Evolutionary conservation across 2,797 vertebrate genomes (phyloP).

Genomic region (Enteromius trimaculatus): DNA sequence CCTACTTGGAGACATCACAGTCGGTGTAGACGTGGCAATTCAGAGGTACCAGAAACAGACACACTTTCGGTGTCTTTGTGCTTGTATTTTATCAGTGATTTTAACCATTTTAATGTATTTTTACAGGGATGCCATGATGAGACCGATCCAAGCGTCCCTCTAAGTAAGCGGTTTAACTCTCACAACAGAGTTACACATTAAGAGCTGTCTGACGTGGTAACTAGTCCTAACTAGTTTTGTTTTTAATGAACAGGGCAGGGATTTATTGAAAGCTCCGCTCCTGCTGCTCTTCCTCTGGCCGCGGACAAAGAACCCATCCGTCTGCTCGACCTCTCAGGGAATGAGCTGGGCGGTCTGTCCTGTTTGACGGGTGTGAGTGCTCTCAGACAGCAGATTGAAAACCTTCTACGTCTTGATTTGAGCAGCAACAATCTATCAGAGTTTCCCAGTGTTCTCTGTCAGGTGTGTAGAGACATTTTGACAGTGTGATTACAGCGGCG

Average conservation of each 20-base stretch:
- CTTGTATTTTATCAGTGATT: background rate
- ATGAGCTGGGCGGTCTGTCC: conserved; percentile 87
- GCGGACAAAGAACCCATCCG: conserved; percentile 86
- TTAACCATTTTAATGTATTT: background rate
- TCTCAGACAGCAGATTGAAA: conserved; percentile 82
- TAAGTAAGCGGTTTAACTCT: conserved; percentile 62
- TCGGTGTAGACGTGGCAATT: conserved; percentile 75
- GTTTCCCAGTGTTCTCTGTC: conserved; percentile 86
- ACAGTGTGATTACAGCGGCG: background rate
- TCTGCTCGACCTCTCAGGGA: conserved; percentile 91
- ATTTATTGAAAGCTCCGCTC: conserved; percentile 73
- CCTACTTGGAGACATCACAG: conserved; percentile 66
- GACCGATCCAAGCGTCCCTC: conserved; percentile 67
- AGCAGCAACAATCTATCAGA: conserved; percentile 85
- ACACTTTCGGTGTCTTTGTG: background rate
- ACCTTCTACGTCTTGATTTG: conserved; percentile 88
- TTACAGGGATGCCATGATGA: conserved; percentile 79
- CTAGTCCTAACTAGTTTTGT: background rate
- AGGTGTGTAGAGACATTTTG: conserved; percentile 73
- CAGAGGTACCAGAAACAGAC: conserved; percentile 77
- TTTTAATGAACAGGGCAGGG: conserved; percentile 61
- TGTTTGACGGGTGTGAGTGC: conserved; percentile 79
- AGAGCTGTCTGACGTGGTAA: background rate
- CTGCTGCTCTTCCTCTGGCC: conserved; percentile 64
- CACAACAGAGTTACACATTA: conserved; percentile 69